Evolutionary conservation across 2,797 vertebrate genomes (phyloP).

Genomic region (Dryobates pubescens): DNA sequence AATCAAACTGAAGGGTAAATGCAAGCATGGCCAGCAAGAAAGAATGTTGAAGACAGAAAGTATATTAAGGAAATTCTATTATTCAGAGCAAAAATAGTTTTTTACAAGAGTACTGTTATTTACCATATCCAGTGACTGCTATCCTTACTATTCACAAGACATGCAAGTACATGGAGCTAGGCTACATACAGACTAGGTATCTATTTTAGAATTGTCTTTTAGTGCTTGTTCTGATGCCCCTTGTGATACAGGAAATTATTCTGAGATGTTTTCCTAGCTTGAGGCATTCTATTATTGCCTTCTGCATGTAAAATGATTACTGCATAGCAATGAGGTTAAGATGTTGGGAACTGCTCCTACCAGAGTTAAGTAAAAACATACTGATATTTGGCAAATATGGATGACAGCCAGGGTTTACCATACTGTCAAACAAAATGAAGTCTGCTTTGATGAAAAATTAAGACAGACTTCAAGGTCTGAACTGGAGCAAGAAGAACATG

Average conservation of each 20-base stretch:
- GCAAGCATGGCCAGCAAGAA: neutral
- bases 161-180: neutral
- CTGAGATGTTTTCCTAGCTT: neutral
- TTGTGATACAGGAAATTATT: slow-evolving; percentile 6
- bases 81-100: neutral
- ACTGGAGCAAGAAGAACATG: neutral
- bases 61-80: neutral
- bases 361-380: neutral
- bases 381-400: neutral
- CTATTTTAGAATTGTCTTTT: neutral
- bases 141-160: neutral
- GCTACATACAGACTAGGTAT: neutral
- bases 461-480: neutral
- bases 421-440: neutral
- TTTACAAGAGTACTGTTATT: neutral
- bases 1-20: neutral
- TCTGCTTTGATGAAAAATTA: neutral
- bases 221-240: neutral
- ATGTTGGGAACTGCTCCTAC: neutral
- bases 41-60: neutral
- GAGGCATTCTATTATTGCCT: neutral
- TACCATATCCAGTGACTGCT: neutral
- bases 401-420: neutral
- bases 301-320: neutral
- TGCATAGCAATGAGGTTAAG: neutral